Conservation (phyloP, 1,140 invertebrate species). For the Metopolophium dirhodum region DNA sequence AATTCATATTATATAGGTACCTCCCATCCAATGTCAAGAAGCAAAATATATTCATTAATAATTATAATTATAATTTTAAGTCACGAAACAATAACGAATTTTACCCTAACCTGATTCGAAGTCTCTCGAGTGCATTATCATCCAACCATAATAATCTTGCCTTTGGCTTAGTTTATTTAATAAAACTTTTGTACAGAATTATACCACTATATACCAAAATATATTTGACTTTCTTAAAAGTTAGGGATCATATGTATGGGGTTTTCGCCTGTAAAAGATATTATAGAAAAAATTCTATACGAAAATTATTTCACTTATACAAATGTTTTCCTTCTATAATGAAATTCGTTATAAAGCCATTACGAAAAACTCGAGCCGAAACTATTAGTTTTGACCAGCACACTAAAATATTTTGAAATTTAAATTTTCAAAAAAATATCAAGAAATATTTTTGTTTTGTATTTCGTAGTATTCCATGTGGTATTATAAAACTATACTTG, state of each 20-base stretch:
- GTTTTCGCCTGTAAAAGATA: neutral
- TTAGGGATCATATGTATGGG: neutral
- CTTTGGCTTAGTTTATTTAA: neutral
- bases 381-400: neutral
- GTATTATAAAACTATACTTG: neutral
- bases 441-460: neutral
- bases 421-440: no score
- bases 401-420: neutral
- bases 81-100: conserved; percentile 3
- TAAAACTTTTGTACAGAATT: neutral
- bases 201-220: neutral
- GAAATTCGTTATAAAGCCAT: no score
- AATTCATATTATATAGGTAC: neutral
- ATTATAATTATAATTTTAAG: neutral
- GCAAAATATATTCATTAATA: neutral
- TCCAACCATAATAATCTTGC: neutral
- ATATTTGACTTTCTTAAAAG: neutral
- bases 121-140: neutral
- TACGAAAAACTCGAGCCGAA: no score
- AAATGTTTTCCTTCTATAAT: no score
- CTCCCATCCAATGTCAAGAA: neutral
- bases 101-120: neutral
- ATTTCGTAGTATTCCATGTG: neutral
- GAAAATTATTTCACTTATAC: neutral
- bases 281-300: neutral